Base-by-base conservation (phyloP, 2,888 invertebrate species). In the Tetramorium bicarinatum region DNA sequence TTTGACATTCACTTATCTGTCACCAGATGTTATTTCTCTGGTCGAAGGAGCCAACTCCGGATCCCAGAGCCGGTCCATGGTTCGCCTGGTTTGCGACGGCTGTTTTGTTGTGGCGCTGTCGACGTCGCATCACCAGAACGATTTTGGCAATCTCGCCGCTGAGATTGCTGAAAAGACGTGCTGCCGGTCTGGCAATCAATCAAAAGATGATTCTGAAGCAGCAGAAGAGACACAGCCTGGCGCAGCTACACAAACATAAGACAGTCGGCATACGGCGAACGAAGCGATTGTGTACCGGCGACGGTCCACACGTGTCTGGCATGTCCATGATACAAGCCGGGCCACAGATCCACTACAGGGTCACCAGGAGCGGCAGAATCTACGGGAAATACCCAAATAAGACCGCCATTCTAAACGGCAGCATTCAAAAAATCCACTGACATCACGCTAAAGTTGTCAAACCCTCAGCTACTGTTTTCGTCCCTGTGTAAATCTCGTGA, bases 71-170 rank as follows among this genome's bases (percentile, higher is more conserved):
- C 2, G 92, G 93, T 79, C 94, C 94, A 0, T 94, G 94, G 94
- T 92, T 95, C 56, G 94, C 94, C 2, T 95, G 95, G 94, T 88
- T 94, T 66, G 92, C 93, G 15, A 93, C 94, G 0, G 92, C 93
- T 0, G 76, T 93, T 6, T 62, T 95, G 2, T 87, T 94, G 69
- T 94, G 94, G 94, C 90, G 93, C 41, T 93, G 92, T 29, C 89
- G 94, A 52, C 88, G 92, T 21, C 92, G 89, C 38, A 92, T 94
- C 49, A 86, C 91, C 13, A 91, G 87, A 64, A 87, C 92, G 9
- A 90, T 94, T 38, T 85, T 92, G 21, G 91, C 93, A 8, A 89
- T 91, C 0, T 92, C 93, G 13, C 93, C 93, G 3, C 61, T 94
- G 15, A 91, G 92, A 4, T 59, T 93, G 38, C 75, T 93, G 9